Evolutionary conservation across 2,888 invertebrate species (phyloP).

Genomic region (Agonum fuliginosum): DNA sequence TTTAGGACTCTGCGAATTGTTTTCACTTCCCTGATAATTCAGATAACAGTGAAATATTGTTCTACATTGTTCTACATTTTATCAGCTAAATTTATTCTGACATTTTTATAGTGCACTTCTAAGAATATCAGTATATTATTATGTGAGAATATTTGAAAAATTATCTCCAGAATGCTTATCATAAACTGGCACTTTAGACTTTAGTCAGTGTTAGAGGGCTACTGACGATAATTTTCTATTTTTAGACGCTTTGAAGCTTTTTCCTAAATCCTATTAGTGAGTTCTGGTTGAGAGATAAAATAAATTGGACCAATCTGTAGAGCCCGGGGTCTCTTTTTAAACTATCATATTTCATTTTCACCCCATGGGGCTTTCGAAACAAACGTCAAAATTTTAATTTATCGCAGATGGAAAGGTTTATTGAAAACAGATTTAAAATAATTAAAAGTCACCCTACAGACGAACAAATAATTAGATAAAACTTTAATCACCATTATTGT

Average conservation of each 20-base stretch:
- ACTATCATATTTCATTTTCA: constrained; percentile 48
- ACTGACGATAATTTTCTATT: constrained; percentile 10
- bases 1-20: neutral
- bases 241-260: constrained; percentile 13
- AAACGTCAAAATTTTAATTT: constrained; percentile 33
- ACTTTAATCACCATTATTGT: too few species aligned
- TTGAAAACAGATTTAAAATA: constrained; percentile 45
- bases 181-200: too few species aligned
- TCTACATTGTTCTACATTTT: neutral
- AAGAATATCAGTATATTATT: too few species aligned
- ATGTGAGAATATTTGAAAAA: constrained; percentile 11
- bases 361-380: constrained; percentile 37
- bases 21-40: constrained; percentile 20
- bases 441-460: too few species aligned
- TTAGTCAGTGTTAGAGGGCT: constrained; percentile 11
- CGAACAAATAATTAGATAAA: too few species aligned
- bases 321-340: constrained; percentile 9
- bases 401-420: constrained; percentile 31
- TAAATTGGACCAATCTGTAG: constrained; percentile 29
- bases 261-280: neutral
- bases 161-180: constrained; percentile 3
- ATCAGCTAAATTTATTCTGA: too few species aligned
- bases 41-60: neutral
- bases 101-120: too few species aligned
- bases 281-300: neutral